Evolutionary conservation across 2,888 invertebrate genomes (phyloP), one percentile per base, ranked within the genome.

Genomic region (Limulus polyphemus): DNA sequence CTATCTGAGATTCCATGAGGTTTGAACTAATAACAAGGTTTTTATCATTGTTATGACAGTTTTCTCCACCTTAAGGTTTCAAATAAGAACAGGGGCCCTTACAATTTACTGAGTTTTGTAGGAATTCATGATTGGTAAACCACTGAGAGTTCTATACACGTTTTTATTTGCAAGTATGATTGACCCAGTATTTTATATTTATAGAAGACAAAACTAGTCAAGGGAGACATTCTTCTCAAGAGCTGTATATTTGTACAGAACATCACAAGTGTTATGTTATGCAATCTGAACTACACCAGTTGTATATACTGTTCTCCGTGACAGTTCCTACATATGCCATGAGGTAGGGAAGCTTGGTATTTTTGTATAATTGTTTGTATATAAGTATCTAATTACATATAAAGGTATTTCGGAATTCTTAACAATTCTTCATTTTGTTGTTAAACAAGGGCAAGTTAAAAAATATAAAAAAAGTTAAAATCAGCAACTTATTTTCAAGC

Each of bases 221-320:
- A 7, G 51, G 49, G 9, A 49, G 56, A 13, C 58, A 55, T 49
- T 46, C 77, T 65, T 76, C 80, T 66, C 71, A 74, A 17, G 88
- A 88, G 77, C 84, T 86, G 1, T 90, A 88, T 74, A 87, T 89
- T 85, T 85, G 86, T 74, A 87, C 88, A 0, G 90, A 91, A 73
- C 88, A 88, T 74, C 87, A 90, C 75, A 90, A 90, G 76, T 88
- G 90, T 71, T 88, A 89, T 73, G 87, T 87, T 0, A 79, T 84
- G 17, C 83, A 83, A 72, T 79, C 81, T 2, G 81, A 80, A 11
- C 81, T 83, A 65, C 82, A 87, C 70, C 77, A 90, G 62, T 80
- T 90, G 65, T 88, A 87, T 73, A 81, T 84, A 11, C 77, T 90
- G 0, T 91, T 86, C 72, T 81, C 83, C 11, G 82, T 87, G 11